Base-by-base conservation (phyloP, 2,113 vertebrate genomes). In the Smithornis capensis region DNA sequence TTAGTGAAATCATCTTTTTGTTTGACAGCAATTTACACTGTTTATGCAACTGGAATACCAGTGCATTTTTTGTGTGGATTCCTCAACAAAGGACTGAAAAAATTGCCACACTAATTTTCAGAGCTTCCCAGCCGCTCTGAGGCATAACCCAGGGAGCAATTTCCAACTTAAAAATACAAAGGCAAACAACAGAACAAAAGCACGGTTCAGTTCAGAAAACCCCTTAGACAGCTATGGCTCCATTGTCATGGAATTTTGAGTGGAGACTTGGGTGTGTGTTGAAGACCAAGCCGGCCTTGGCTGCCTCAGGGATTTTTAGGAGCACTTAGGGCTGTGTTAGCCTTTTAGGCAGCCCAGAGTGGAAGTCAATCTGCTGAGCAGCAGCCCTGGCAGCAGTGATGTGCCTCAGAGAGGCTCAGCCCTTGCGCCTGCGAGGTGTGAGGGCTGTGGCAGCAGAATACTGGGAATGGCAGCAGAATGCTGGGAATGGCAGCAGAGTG, bases 1-100 rank as follows among this genome's bases (percentile, higher is more conserved):
- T 79, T 71, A 53, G 77, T 79, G 84, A 94, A 94, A 94, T 87
- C 4, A 6, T 37, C 69, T 82, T 92, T 94, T 92, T 91, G 89
- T 94, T 92, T 96, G 91, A 84, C 91, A 91, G 95, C 80, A 87
- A 83, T 94, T 95, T 89, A 22, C 2, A 3, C 62, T 89, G 57
- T 92, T 95, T 95, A 81, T 76, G 65, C 84, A 94, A 84, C 90
- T 93, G 90, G 83, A 76, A 92, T 90, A 73, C 76, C 83, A 29
- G 80, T 44, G 78, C 63, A 29, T 47, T 91, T 92, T 59, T 67
- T 28, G 52, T 56, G 49, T 53, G 75, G 68, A 57, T 90, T 94
- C 68, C 79, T n/a, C 64, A 75, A 82, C 90, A 81, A 88, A 94
- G 92, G 83, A 37, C 49, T 25, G 93, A 92, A 90, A 83, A 94